phyloP scores from a whole-genome alignment of 2,113 vertebrate genomes.

The Barbus barbus region DNA sequence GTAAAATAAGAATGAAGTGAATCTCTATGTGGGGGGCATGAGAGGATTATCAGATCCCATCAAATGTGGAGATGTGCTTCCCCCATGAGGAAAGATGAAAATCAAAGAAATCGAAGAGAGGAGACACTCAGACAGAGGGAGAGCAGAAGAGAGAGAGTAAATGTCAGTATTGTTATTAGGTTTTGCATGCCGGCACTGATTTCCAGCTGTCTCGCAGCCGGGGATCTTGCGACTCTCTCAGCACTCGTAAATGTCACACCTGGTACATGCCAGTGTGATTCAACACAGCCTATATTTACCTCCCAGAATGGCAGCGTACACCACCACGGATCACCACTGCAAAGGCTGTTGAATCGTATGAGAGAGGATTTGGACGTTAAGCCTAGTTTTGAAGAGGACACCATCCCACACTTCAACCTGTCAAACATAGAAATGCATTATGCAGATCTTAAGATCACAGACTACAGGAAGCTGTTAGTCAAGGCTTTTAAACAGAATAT shows the following conservation, averaged over 20 bases:
- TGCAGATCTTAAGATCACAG: conserved; percentile 25
- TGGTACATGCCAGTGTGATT: conserved; percentile 45
- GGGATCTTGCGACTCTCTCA: conserved; percentile 36
- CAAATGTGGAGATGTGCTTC: conserved; percentile 68
- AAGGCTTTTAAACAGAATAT: neutral
- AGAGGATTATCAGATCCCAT: conserved; percentile 4
- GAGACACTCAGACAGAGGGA: neutral
- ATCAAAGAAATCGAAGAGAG: neutral
- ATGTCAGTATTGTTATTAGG: conserved; percentile 36
- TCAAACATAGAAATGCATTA: conserved; percentile 30
- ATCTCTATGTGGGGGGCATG: neutral
- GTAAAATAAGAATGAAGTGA: conserved; percentile 37
- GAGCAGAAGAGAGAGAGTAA: conserved; percentile 40
- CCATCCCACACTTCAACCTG: conserved; percentile 22
- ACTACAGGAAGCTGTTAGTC: neutral
- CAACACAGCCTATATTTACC: conserved; percentile 50
- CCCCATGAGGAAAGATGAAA: conserved; percentile 65
- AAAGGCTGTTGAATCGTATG: conserved; percentile 24
- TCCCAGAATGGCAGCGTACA: conserved; percentile 37
- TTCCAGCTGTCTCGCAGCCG: conserved; percentile 50
- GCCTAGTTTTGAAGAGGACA: conserved; percentile 40
- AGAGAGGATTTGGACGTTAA: conserved; percentile 22
- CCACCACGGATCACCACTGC: conserved; percentile 23
- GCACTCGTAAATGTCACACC: conserved; percentile 58
- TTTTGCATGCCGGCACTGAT: conserved; percentile 41